Evolutionary conservation across 1,140 invertebrate genomes (phyloP).

Genomic region (Odontomachus brunneus): DNA sequence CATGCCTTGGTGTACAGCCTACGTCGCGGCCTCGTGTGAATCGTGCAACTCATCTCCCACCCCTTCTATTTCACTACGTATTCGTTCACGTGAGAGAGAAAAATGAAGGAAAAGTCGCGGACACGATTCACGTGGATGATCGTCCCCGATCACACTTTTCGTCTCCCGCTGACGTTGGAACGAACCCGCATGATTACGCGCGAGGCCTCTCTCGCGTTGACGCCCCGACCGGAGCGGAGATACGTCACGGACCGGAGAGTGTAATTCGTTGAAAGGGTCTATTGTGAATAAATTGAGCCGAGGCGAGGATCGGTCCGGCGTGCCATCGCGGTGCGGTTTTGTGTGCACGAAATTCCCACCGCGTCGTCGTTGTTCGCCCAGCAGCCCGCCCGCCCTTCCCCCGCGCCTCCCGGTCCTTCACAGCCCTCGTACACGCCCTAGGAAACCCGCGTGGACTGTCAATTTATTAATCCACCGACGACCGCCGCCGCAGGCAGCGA

Average conservation of each 20-base stretch:
- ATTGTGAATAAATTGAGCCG: slow-evolving; percentile 84
- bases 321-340: slow-evolving; percentile 60
- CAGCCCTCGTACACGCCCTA: background rate
- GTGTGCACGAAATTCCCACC: slow-evolving; percentile 71
- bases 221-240: slow-evolving; percentile 73
- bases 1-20: background rate
- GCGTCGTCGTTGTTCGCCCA: background rate
- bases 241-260: slow-evolving; percentile 73
- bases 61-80: no score
- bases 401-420: no score
- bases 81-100: background rate
- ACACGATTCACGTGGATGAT: slow-evolving; percentile 49
- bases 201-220: slow-evolving; percentile 69
- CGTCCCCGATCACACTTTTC: slow-evolving; percentile 9
- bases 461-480: slow-evolving; percentile 71
- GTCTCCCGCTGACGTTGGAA: slow-evolving; percentile 10
- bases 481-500: no score
- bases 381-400: background rate
- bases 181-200: slow-evolving; percentile 77
- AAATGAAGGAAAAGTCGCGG: background rate
- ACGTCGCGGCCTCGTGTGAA: no score
- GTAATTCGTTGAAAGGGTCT: slow-evolving; percentile 81
- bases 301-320: slow-evolving; percentile 68
- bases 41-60: no score
- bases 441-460: slow-evolving; percentile 42